Conservation (phyloP, 2,888 invertebrate genomes). For the Scaptomyza flava region DNA sequence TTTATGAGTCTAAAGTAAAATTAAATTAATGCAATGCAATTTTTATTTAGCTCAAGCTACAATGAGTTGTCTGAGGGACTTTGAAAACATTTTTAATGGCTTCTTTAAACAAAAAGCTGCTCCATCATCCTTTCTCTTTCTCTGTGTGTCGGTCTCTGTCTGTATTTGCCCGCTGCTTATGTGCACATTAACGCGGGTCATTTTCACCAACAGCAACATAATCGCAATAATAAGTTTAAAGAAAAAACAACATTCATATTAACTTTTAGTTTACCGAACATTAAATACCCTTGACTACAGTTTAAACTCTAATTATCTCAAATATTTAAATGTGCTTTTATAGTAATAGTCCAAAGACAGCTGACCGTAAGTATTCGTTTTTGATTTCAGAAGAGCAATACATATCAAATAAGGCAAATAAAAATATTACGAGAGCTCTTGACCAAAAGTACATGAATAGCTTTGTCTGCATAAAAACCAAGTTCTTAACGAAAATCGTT, state of each 20-base stretch:
- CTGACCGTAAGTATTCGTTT: background rate
- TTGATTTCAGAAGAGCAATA: background rate
- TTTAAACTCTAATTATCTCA: too few relatives aligned
- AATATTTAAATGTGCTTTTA: too few relatives aligned
- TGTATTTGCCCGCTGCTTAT: constrained; percentile 49
- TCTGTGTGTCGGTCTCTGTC: background rate
- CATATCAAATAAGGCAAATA: background rate
- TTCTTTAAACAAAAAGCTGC: constrained; percentile 8
- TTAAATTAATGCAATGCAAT: constrained; percentile 59
- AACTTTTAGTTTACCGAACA: background rate
- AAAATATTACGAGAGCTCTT: background rate
- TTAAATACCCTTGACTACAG: constrained; percentile 23
- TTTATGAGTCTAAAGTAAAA: constrained; percentile 45
- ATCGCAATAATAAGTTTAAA: constrained; percentile 62
- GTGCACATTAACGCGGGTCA: constrained; percentile 71
- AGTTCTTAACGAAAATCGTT: constrained; percentile 18
- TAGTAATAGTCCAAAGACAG: background rate
- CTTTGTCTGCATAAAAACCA: constrained; percentile 41
- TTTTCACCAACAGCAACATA: constrained; percentile 58
- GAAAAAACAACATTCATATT: background rate
- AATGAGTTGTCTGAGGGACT: constrained; percentile 31
- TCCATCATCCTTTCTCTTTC: background rate
- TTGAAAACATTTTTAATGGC: constrained; percentile 49
- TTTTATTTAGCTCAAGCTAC: constrained; percentile 40
- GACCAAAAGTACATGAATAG: constrained; percentile 4